Conservation (phyloP, 2,888 invertebrate genomes). For the Drosophila percnosoma region DNA sequence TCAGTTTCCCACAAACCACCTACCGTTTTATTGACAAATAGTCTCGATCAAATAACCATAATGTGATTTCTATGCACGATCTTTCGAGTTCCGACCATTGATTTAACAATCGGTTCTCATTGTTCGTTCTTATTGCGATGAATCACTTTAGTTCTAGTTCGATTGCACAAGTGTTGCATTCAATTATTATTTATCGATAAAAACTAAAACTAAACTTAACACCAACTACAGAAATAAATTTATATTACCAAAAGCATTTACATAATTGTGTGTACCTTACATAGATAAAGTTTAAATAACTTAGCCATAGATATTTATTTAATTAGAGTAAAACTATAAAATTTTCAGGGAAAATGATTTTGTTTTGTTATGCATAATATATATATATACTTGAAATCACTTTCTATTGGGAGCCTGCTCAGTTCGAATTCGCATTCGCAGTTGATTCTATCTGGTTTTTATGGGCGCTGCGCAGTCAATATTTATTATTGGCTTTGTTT, state of each 20-base stretch:
- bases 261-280: neutral
- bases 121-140: neutral
- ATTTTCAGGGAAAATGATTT: neutral
- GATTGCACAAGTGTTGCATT: neutral
- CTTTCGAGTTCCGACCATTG: neutral
- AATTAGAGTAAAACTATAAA: neutral
- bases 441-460: slow-evolving; percentile 25
- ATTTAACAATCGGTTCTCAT: neutral
- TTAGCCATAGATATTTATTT: neutral
- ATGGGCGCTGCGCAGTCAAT: slow-evolving; percentile 26
- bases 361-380: neutral
- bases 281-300: neutral
- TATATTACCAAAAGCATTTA: neutral
- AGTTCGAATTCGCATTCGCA: slow-evolving; percentile 16
- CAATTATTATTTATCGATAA: neutral
- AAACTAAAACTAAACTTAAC: neutral
- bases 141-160: neutral
- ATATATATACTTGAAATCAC: neutral
- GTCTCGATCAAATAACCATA: neutral
- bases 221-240: neutral
- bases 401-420: neutral
- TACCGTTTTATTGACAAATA: neutral
- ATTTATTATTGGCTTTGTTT: slow-evolving; percentile 32
- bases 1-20: neutral
- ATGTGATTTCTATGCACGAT: neutral